These are phyloP conservation scores for Oncorhynchus tshawytscha DNA, from an alignment of 2,113 vertebrate genomes.

Conservation along the genomic window DNA sequence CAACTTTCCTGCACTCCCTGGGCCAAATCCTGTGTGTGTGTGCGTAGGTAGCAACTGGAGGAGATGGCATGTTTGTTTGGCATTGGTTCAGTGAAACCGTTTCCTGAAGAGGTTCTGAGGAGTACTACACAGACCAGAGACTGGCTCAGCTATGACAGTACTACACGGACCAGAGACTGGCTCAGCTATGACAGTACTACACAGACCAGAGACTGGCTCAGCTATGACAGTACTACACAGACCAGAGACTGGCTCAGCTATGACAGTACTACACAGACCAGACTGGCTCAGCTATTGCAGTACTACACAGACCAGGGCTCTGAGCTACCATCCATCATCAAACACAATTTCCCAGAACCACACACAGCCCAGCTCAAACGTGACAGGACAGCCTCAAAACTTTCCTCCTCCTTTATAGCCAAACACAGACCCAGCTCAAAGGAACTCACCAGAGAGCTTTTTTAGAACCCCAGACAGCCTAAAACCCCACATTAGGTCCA, in stretches of 20 bases:
- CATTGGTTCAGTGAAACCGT: constrained; percentile 71
- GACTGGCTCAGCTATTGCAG: no score
- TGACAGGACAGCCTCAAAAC: neutral
- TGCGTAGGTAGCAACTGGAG: constrained; percentile 83
- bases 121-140: constrained; percentile 50
- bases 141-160: no score
- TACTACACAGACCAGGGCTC: constrained; percentile 57
- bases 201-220: no score
- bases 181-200: no score
- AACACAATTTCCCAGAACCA: constrained; percentile 61
- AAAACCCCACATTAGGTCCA: constrained; percentile 34
- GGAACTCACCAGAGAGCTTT: neutral
- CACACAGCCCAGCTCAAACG: constrained; percentile 21
- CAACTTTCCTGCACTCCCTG: neutral
- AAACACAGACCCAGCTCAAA: constrained; percentile 12
- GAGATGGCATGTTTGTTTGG: constrained; percentile 83
- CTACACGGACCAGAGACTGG: no score
- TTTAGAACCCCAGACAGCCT: constrained; percentile 27
- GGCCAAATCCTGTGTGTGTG: constrained; percentile 10
- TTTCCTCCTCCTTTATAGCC: constrained; percentile 28
- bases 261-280: no score
- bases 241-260: no score
- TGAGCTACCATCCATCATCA: constrained; percentile 56
- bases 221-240: no score
- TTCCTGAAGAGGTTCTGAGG: constrained; percentile 75